Evolutionary conservation across 1,140 invertebrate species (phyloP), one percentile per base, ranked within the genome.

Genomic region (Drosophila micromelanica): DNA sequence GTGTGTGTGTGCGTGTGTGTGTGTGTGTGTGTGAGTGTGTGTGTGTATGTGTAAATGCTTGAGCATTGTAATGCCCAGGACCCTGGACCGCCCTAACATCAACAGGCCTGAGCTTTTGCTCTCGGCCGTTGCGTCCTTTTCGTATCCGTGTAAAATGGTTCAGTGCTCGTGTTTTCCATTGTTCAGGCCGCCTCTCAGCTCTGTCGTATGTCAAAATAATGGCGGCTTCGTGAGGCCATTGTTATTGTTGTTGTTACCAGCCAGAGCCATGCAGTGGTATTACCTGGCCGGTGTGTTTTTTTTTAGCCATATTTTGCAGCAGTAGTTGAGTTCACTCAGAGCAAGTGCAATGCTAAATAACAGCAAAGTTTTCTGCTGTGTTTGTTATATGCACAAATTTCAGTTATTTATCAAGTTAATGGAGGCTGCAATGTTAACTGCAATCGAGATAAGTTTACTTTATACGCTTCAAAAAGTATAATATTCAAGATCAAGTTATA

Each of bases 151-250:
- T 76, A 72, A 72, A 76, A 76, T 76, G 61, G 27, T 59, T 65
- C 48, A 46, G 55, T 48, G 48, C 46, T 40, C 79, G 79, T 89
- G 70, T 84, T 82, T 74, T 70, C 65, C 78, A 78, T 82, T 65
- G 60, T 65, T 45, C 60, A 17, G 46, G 56, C 52, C 56, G 60
- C 65, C 69, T 63, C 74, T 63, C 63, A 63, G 51, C 54, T 48
- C 70, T 63, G 65, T 87, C 82, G 72, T 86, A 86, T 87, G 82
- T 86, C 82, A 86, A 86, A 87, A 86, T 86, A 86, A 86, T 82
- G 72, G 82, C 62, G 76, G 68, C 62, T 63, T 40, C 52, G 70
- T 71, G 40, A 55, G 57, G 62, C 62, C 80, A 71, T 85, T 85
- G 81, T 84, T 76, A 38, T 46, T 69, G 7, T 43, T 48, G 30